phyloP scores from a whole-genome alignment of 2,113 vertebrate species.

The Candoia aspera region DNA sequence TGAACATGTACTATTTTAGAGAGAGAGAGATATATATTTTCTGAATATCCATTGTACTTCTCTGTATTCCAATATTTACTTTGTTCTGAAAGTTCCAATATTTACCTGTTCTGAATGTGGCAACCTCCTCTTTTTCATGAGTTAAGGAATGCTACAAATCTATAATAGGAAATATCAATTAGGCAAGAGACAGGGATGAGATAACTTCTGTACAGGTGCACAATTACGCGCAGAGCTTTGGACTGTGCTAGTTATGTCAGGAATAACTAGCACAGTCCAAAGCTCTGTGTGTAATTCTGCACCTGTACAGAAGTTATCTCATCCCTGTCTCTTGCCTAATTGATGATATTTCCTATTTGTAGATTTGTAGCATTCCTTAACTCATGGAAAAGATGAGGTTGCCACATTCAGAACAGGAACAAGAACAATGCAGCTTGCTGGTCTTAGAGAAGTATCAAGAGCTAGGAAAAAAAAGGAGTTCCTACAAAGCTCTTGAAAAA shows the following conservation, averaged over 20 bases:
- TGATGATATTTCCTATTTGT: not conserved
- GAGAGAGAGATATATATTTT: too few species aligned
- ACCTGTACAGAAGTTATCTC: not conserved
- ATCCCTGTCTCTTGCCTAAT: not conserved
- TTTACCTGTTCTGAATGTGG: not conserved
- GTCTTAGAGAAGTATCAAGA: not conserved
- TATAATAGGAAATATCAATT: too few species aligned
- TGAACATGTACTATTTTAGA: not conserved
- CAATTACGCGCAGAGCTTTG: too few species aligned
- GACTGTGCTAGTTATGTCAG: too few species aligned
- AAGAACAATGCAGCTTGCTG: not conserved
- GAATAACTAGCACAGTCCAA: not conserved
- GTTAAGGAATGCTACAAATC: too few species aligned
- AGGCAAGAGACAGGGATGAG: too few species aligned
- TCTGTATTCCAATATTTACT: not conserved
- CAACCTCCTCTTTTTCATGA: too few species aligned
- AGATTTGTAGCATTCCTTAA: not conserved
- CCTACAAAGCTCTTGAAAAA: not conserved
- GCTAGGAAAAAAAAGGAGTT: not conserved
- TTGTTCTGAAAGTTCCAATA: too few species aligned
- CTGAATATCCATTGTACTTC: not conserved
- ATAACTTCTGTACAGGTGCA: too few species aligned
- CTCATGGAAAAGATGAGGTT: not conserved
- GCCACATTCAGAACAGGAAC: not conserved
- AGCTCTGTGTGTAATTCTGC: not conserved